These are phyloP conservation scores for Oncorhynchus keta DNA, from an alignment of 2,113 vertebrate species.

Conservation along the genomic window DNA sequence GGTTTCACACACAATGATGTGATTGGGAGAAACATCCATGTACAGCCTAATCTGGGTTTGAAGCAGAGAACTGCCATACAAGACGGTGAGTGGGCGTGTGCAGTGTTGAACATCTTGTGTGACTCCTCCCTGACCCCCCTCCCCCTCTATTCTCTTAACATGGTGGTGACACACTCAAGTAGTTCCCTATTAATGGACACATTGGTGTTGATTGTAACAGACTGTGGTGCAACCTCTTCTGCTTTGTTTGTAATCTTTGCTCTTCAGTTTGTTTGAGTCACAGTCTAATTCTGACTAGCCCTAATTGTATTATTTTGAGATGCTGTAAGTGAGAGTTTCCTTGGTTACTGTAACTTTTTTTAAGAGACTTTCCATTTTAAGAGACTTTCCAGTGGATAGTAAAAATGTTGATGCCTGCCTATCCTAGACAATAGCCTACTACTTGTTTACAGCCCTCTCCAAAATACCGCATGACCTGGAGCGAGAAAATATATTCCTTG, in stretches of 20 bases:
- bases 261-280: neutral
- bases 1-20: slow-evolving; percentile 77
- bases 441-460: too few relatives aligned
- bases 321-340: neutral
- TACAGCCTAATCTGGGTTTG: slow-evolving; percentile 84
- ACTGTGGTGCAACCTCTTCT: neutral
- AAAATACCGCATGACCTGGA: too few relatives aligned
- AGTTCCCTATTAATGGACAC: slow-evolving; percentile 54
- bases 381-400: too few relatives aligned
- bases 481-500: too few relatives aligned
- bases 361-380: too few relatives aligned
- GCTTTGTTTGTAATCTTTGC: neutral
- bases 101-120: slow-evolving; percentile 48
- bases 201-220: slow-evolving; percentile 26
- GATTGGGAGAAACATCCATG: slow-evolving; percentile 80
- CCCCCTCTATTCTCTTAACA: slow-evolving; percentile 63
- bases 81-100: slow-evolving; percentile 88
- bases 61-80: slow-evolving; percentile 83
- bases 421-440: too few relatives aligned
- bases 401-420: too few relatives aligned
- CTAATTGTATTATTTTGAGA: neutral
- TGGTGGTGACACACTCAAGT: slow-evolving; percentile 50
- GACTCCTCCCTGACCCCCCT: slow-evolving; percentile 39
- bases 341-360: neutral
- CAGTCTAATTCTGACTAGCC: neutral